Evolutionary conservation across 2,797 vertebrate genomes (phyloP).

Genomic region (Acridotheres tristis): DNA sequence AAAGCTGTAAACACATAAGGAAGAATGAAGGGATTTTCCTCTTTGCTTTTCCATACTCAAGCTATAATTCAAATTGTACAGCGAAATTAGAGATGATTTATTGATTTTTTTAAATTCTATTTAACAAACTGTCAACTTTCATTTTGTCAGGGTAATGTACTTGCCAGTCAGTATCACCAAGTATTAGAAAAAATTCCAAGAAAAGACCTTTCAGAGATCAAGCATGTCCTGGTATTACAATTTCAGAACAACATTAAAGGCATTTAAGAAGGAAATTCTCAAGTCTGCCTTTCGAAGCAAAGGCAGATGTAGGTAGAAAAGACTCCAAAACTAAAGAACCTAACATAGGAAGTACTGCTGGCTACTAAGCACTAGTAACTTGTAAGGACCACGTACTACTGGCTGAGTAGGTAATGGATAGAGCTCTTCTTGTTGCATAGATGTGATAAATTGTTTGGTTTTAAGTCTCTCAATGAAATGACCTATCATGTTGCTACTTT

Average conservation of each 20-base stretch:
- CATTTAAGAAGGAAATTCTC: not conserved
- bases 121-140: not conserved
- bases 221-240: not conserved
- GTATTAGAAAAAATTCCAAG: not conserved
- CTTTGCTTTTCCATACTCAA: not conserved
- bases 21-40: not conserved
- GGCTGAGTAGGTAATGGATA: not conserved
- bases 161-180: not conserved
- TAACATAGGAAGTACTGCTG: not conserved
- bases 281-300: not conserved
- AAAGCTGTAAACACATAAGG: not conserved
- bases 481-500: not conserved
- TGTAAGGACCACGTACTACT: not conserved
- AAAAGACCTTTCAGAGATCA: not conserved
- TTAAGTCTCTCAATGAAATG: not conserved
- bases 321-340: not conserved
- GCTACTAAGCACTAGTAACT: not conserved
- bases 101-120: not conserved
- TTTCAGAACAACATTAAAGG: not conserved
- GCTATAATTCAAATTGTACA: not conserved
- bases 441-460: not conserved
- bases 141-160: not conserved
- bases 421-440: not conserved
- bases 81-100: not conserved
- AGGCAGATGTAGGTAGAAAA: not conserved